Evolutionary conservation across 2,888 invertebrate genomes (phyloP).

Genomic region (Amiota mariae): DNA sequence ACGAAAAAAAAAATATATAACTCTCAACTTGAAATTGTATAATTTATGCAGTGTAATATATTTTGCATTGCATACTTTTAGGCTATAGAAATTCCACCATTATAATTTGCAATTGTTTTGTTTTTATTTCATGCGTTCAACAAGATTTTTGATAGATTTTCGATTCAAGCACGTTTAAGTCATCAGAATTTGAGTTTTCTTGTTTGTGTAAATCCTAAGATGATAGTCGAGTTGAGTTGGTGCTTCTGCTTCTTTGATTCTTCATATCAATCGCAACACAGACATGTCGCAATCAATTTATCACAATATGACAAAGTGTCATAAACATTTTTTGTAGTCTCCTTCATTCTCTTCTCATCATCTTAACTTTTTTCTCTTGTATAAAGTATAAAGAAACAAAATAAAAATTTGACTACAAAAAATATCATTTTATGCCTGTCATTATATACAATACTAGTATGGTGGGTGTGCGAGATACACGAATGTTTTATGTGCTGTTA

Average conservation of each 20-base stretch:
- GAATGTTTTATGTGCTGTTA: conserved; percentile 9
- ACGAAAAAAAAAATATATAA: neutral
- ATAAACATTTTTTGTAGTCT: neutral
- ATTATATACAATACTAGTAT: neutral
- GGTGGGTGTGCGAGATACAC: neutral
- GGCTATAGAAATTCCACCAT: neutral
- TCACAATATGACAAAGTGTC: neutral
- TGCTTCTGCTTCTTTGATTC: too few species aligned
- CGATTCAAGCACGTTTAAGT: too few species aligned
- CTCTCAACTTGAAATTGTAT: neutral
- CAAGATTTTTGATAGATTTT: too few species aligned
- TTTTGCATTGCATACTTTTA: neutral
- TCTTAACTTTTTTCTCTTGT: neutral
- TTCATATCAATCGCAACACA: conserved; percentile 17
- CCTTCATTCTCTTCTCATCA: too few species aligned
- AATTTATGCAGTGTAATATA: neutral
- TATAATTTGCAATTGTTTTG: too few species aligned
- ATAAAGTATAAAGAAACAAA: neutral
- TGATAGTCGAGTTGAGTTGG: too few species aligned
- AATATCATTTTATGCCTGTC: neutral
- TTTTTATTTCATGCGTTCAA: too few species aligned
- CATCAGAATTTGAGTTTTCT: too few species aligned
- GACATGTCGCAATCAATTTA: conserved; percentile 18
- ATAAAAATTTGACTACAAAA: neutral
- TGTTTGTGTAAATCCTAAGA: too few species aligned